These are phyloP conservation scores for Drosophila pallidifrons DNA, from an alignment of 1,140 invertebrate genomes.

Conservation along the genomic window DNA sequence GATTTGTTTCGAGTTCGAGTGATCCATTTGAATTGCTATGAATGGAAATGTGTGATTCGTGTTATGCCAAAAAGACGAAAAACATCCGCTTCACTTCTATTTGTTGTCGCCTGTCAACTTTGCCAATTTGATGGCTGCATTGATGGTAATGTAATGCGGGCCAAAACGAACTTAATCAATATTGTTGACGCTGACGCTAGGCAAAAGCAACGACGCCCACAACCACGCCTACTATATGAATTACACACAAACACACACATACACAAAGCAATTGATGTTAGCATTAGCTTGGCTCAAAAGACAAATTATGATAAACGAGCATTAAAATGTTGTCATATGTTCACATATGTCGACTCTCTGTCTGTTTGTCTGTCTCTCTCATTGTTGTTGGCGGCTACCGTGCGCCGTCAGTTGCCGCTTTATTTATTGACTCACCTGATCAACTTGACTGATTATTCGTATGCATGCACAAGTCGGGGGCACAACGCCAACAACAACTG, in stretches of 20 bases:
- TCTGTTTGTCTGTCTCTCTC: slow-evolving; percentile 24
- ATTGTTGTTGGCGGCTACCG: slow-evolving; percentile 39
- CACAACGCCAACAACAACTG: slow-evolving; percentile 31
- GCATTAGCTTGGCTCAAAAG: slow-evolving; percentile 55
- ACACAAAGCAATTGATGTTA: slow-evolving; percentile 55
- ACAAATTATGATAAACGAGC: slow-evolving; percentile 78
- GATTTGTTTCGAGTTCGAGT: background rate
- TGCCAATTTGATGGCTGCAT: slow-evolving; percentile 30
- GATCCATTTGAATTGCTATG: slow-evolving; percentile 36
- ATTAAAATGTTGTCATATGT: slow-evolving; percentile 81
- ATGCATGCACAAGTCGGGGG: slow-evolving; percentile 61
- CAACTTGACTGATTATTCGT: slow-evolving; percentile 79
- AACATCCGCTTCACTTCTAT: background rate
- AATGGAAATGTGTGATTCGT: slow-evolving; percentile 36
- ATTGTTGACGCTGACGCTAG: slow-evolving; percentile 32
- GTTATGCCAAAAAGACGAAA: background rate
- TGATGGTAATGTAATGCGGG: slow-evolving; percentile 27
- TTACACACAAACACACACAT: background rate
- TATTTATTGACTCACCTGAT: slow-evolving; percentile 83
- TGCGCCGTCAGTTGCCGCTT: slow-evolving; percentile 47
- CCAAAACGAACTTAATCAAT: slow-evolving; percentile 37
- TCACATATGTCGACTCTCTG: slow-evolving; percentile 53
- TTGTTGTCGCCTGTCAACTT: slow-evolving; percentile 2
- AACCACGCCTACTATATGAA: slow-evolving; percentile 19
- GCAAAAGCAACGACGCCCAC: slow-evolving; percentile 11